phyloP scores from a whole-genome alignment of 64 coral and sea anemone genomes.

The Actinia equina region DNA sequence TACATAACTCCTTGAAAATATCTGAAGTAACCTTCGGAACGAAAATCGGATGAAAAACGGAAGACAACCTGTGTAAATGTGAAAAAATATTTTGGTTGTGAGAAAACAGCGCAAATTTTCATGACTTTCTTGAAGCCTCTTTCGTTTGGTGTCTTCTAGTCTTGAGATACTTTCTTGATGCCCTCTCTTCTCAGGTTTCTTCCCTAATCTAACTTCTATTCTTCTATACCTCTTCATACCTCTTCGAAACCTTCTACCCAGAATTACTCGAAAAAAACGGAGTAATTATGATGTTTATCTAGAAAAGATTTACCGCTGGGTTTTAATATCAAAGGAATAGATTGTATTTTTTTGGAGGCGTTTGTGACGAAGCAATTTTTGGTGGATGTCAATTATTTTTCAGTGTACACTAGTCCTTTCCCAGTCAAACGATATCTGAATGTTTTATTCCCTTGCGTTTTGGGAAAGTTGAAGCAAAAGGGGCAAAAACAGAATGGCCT shows the following conservation, averaged over 20 bases:
- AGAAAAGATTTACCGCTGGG: background rate
- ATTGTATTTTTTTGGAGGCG: background rate
- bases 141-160: no score
- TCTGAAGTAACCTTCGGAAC: background rate
- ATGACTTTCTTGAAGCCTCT: background rate
- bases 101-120: background rate
- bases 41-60: background rate
- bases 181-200: no score
- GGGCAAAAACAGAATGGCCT: conserved; percentile 96
- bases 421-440: background rate
- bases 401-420: background rate
- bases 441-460: background rate
- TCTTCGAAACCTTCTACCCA: no score
- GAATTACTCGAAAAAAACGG: background rate
- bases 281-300: background rate
- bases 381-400: background rate
- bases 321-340: background rate
- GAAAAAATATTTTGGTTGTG: no score
- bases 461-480: conserved; percentile 21
- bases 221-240: no score
- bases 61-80: no score
- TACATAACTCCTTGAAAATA: background rate
- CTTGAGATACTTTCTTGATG: no score
- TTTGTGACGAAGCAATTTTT: background rate
- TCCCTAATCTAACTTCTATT: no score